Base-by-base conservation (phyloP, 2,888 invertebrate genomes). In the Scelioninae gen. 2 region DNA sequence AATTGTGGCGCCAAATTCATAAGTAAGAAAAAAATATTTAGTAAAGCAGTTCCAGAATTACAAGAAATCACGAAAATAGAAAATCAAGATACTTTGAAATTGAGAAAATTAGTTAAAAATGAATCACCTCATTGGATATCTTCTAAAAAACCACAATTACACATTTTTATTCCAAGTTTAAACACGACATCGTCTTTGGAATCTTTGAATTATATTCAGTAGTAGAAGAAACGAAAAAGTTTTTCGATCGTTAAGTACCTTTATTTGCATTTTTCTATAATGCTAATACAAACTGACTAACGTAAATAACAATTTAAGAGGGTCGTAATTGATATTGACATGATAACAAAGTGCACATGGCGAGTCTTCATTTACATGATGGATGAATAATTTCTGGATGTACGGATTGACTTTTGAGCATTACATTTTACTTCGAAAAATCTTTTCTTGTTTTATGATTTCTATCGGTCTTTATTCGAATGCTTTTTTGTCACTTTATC, bases 91-190 rank as follows among this genome's bases (percentile, higher is more conserved):
- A 13, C 2, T 13, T 11, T 28, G 1, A 19, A 22, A 10, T 22
- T 45, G 5, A 5, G n/a, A 11, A 58, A 58, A 22, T 19, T 33
- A 0, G 45, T 9, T 9, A 45, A 58, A 22, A 4, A 10, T 2
- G 25, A 16, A 1, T 31, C 39, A 1, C 37, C 31, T n/a, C 4
- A 2, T 13, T 82, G 82, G 83, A 76, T 77, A 0, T 75, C 81
- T 1, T 74, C 79, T 4, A 77, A 77, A 11, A 81, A 81, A 33
- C 72, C 79, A 1, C 93, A 94, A 81, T 87, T 85, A 39, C 83
- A 85, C 39, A 80, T 85, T 22, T 81, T 82, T 22, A 84, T 85
- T 79, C 85, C 85, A 1, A 82, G 71, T 58, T 71, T 85, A 0
- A 69, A 60, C 33, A 74, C 75, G 13, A 53, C 71, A 46, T 82